These are phyloP conservation scores for Linyphia triangularis DNA, from an alignment of 2,888 invertebrate species.

Conservation along the genomic window DNA sequence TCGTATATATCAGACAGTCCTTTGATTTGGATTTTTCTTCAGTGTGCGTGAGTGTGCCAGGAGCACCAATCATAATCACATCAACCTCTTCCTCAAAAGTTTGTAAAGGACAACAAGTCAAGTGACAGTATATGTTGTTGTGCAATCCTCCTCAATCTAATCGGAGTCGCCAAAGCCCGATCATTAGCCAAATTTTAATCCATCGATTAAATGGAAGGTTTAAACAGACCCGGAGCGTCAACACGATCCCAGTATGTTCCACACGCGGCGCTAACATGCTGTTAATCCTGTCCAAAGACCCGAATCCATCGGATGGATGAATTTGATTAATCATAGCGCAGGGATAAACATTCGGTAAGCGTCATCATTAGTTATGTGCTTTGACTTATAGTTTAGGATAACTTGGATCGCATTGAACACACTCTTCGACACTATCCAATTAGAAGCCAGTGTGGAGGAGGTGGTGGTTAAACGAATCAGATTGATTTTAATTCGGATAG, in stretches of 20 bases:
- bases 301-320: constrained; percentile 42
- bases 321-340: constrained; percentile 61
- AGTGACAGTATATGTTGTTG: too few species aligned
- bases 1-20: too few species aligned
- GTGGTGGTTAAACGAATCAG: constrained; percentile 26
- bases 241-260: constrained; percentile 1
- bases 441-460: background rate
- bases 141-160: background rate
- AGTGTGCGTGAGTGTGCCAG: too few species aligned
- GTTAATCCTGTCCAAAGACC: constrained; percentile 55
- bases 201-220: constrained; percentile 19
- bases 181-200: constrained; percentile 51
- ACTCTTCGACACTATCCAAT: constrained; percentile 7
- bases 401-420: constrained; percentile 13
- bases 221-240: constrained; percentile 22
- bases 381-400: constrained; percentile 56
- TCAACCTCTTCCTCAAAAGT: too few species aligned
- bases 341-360: constrained; percentile 22
- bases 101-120: too few species aligned
- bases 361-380: constrained; percentile 63
- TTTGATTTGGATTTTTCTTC: too few species aligned
- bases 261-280: constrained; percentile 22
- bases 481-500: constrained; percentile 21
- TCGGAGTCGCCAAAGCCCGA: background rate
- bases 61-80: too few species aligned